Evolutionary conservation across 2,113 vertebrate species (phyloP), one percentile per base, ranked within the genome.

Genomic region (Gobio gobio): DNA sequence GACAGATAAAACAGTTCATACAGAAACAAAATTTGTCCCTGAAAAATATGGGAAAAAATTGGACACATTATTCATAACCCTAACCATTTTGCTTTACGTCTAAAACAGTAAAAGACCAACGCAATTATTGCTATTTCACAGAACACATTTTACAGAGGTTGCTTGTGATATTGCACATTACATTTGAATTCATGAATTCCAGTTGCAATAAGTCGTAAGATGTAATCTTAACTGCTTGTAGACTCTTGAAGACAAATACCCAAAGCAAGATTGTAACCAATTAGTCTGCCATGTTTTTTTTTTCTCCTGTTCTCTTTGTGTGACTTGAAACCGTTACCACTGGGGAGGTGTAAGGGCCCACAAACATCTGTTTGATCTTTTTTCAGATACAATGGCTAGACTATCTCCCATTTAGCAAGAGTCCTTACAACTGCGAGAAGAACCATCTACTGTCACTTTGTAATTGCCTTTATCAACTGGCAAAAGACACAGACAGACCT

Each of bases 231-330:
- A 85, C 83, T 84, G 78, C 79, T 85, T 83, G 51, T 75, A 81
- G 74, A 63, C 51, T 56, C 83, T 85, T 83, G 63, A 18, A 80
- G 64, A 74, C 70, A 45, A 47, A 47, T 4, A 26, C 13, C 72
- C 45, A 16, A 14, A 88, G 74, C 68, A 83, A 91, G 91, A 90
- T 95, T 96, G 95, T 93, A 93, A 94, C 93, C 94, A 98, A 97
- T 97, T 97, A 97, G 94, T 93, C 93, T 93, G 95, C 91, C 94
- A 93, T 94, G 92, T 94, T 96, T 95, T 40, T 29, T 29, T 29
- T 43, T 91, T 94, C 93, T 86, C 0, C 93, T 94, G 94, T 94
- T 92, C 94, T 95, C 94, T 95, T 95, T 96, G 93, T 97, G 88
- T 92, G 89, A 79, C 91, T 88, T 84, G 87, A 91, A 93, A 91